Evolutionary conservation across 1,140 invertebrate genomes (phyloP), one percentile per base, ranked within the genome.

Genomic region (Cephus cinctus): DNA sequence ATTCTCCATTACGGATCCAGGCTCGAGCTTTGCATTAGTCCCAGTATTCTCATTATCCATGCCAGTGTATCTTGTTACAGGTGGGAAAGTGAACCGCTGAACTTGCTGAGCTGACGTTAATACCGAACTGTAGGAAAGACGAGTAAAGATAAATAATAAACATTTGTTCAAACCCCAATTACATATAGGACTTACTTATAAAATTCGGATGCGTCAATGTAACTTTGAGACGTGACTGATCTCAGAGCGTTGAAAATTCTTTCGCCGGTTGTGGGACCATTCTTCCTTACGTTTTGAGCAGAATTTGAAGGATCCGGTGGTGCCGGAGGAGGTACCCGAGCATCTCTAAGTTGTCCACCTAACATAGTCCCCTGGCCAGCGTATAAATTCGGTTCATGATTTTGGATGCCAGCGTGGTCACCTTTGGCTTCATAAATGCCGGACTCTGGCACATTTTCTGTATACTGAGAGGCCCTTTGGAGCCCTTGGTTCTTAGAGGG

Each of bases 181-280:
- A 27, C 6, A 27, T 27, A 6, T n/a, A 27, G 12, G 12, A 30
- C 62, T 44, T 47, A 76, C 74, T 75, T 76, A 56, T 71, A 75
- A 64, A 75, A 76, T 41, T 75, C 72, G 19, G 69, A 67, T 19
- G 72, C 69, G 31, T 76, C 73, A 43, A 75, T 74, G 49, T 73
- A 75, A 34, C 70, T 74, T 16, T 74, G 69, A 2, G 72, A 66
- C 1, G 71, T 72, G 18, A 75, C 67, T 4, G 71, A 64, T 52
- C 65, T 62, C 6, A 75, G 53, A 2, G 72, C 71, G 36, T 65
- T 74, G 35, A 77, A 77, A 41, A 77, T 77, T 42, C 61, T 71
- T 31, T 76, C 74, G 0, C 74, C 74, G 2, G 72, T 75, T 11
- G 71, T 76, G 1, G 61, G 65, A 3, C 56, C 59, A 11, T 59